Evolutionary conservation across 2,888 invertebrate genomes (phyloP).

Genomic region (Apodemia mormo): DNA sequence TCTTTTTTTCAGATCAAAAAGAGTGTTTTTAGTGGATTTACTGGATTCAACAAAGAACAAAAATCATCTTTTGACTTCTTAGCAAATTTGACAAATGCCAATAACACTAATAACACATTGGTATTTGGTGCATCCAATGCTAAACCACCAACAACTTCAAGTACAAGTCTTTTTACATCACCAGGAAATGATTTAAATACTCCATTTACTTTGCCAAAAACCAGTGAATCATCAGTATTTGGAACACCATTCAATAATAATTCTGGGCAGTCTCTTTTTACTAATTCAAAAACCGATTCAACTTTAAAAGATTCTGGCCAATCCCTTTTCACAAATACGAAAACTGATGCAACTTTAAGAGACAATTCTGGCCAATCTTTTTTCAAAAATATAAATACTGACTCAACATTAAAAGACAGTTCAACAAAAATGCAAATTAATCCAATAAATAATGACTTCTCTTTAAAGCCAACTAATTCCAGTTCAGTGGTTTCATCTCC

Average conservation of each 20-base stretch:
- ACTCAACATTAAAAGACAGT: constrained; percentile 54
- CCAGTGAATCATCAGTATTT: constrained; percentile 6
- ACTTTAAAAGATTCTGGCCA: constrained; percentile 47
- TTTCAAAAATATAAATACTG: constrained; percentile 52
- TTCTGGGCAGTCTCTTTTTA: constrained; percentile 48
- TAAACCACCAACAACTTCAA: constrained; percentile 48
- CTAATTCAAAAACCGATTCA: constrained; percentile 53
- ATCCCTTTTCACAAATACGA: constrained; percentile 49
- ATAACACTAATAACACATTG: constrained; percentile 53
- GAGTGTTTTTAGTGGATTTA: constrained; percentile 87
- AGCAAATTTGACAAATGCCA: constrained; percentile 77
- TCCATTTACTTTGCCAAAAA: constrained; percentile 16
- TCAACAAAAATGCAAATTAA: constrained; percentile 59
- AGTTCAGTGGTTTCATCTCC: constrained; percentile 28
- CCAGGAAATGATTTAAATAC: constrained; percentile 30
- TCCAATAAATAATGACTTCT: constrained; percentile 38
- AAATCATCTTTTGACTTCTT: constrained; percentile 83
- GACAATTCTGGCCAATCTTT: constrained; percentile 45
- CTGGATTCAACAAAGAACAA: constrained; percentile 82
- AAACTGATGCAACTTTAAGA: constrained; percentile 55
- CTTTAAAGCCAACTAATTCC: constrained; percentile 30
- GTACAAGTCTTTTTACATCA: constrained; percentile 50
- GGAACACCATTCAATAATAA: constrained; percentile 39
- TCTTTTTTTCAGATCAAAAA: constrained; percentile 67
- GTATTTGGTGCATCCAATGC: constrained; percentile 50